Percentiles rank a stretch among this genome's conserved stretches.
Evolutionary conservation across 2,797 vertebrate genomes (phyloP).

Genomic region (Chaetodon trifasciatus): DNA sequence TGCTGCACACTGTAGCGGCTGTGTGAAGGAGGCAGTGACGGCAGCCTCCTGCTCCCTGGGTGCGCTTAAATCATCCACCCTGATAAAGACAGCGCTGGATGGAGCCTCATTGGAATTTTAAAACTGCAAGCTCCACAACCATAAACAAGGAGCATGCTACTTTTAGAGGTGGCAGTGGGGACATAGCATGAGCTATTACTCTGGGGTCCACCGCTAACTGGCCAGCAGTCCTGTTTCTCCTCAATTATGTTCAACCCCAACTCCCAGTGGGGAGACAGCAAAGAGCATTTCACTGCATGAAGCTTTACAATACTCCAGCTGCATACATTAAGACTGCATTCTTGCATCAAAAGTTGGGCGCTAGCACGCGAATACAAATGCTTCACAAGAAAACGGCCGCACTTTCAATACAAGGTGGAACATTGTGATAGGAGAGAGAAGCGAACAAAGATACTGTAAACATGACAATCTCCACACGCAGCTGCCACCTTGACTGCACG

Average conservation of each 20-base stretch:
- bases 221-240: constrained; percentile 52
- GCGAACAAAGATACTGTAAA: constrained; percentile 54
- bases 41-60: constrained; percentile 55
- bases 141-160: constrained; percentile 68
- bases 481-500: constrained; percentile 47
- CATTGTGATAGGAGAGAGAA: constrained; percentile 59
- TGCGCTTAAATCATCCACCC: constrained; percentile 72
- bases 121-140: constrained; percentile 61
- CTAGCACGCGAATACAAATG: constrained; percentile 36
- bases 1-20: constrained; percentile 22
- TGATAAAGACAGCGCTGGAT: constrained; percentile 63
- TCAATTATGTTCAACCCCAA: constrained; percentile 52
- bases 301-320: constrained; percentile 33
- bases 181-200: constrained; percentile 64
- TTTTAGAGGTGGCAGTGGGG: constrained; percentile 66
- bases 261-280: constrained; percentile 49
- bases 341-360: constrained; percentile 36
- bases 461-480: constrained; percentile 57
- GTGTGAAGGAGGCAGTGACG: constrained; percentile 34
- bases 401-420: constrained; percentile 67
- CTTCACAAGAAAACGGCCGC: constrained; percentile 15
- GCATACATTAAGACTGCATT: constrained; percentile 35
- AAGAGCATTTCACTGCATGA: constrained; percentile 38
- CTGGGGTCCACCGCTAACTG: constrained; percentile 61
- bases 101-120: constrained; percentile 77